phyloP scores from a whole-genome alignment of 2,797 vertebrate species.

The Coendou prehensilis region DNA sequence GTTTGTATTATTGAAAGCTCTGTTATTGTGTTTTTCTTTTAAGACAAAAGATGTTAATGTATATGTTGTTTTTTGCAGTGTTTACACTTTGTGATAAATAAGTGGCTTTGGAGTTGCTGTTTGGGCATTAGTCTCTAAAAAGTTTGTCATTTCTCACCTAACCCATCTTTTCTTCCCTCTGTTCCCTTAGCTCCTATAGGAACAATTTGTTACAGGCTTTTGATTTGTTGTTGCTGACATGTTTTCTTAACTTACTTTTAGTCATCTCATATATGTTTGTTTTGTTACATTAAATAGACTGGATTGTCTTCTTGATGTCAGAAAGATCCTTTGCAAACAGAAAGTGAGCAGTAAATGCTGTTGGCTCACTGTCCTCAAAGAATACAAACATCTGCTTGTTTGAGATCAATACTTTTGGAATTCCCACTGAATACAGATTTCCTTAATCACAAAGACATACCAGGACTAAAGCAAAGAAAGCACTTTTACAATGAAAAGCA shows the following conservation, averaged over 20 bases:
- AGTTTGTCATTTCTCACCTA: background rate
- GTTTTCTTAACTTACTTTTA: conserved; percentile 64
- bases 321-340: conserved; percentile 63
- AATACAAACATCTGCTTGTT: conserved; percentile 66
- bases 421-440: conserved; percentile 51
- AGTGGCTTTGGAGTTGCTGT: background rate
- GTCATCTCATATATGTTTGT: conserved; percentile 38
- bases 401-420: conserved; percentile 59
- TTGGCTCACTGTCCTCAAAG: conserved; percentile 61
- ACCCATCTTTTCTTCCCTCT: background rate
- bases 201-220: conserved; percentile 57
- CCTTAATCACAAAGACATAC: conserved; percentile 23
- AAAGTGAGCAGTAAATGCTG: conserved; percentile 75
- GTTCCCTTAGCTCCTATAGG: conserved; percentile 3
- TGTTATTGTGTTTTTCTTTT: background rate
- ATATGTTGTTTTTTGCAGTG: background rate
- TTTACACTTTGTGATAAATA: background rate
- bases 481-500: background rate
- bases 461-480: conserved; percentile 40
- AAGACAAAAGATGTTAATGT: background rate
- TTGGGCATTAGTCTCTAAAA: background rate
- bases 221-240: conserved; percentile 65
- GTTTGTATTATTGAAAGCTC: background rate
- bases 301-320: conserved; percentile 66
- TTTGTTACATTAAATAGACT: conserved; percentile 69